Evolutionary conservation across 2,797 vertebrate species (phyloP).

Genomic region (Natrix natrix): DNA sequence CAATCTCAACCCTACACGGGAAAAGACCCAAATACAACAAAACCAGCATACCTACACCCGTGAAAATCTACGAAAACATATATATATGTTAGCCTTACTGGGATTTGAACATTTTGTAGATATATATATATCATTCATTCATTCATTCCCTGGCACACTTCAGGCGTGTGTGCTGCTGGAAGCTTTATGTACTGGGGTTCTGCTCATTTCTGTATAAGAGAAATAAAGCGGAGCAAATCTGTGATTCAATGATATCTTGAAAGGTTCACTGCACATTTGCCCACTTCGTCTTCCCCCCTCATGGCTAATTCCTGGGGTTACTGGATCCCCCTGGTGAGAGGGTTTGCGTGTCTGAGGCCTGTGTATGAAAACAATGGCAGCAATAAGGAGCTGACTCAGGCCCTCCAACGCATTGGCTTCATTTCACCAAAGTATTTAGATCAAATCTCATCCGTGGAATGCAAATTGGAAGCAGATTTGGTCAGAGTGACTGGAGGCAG

Average conservation of each 20-base stretch:
- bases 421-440: slow-evolving; percentile 68
- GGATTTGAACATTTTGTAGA: too few relatives aligned
- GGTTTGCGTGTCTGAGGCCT: slow-evolving; percentile 31
- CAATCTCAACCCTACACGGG: too few relatives aligned
- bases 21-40: too few relatives aligned
- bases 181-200: neutral
- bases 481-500: slow-evolving; percentile 53
- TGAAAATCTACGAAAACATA: too few relatives aligned
- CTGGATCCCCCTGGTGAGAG: neutral
- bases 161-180: neutral
- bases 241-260: neutral
- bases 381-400: slow-evolving; percentile 55
- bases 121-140: too few relatives aligned
- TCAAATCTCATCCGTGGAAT: slow-evolving; percentile 75
- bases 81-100: too few relatives aligned
- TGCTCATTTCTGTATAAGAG: neutral
- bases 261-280: neutral
- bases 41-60: too few relatives aligned
- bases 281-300: neutral
- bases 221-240: neutral
- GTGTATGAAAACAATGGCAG: slow-evolving; percentile 43
- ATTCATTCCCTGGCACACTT: neutral
- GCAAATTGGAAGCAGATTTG: slow-evolving; percentile 81
- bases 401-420: slow-evolving; percentile 42
- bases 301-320: neutral